Conservation (phyloP, 1,140 invertebrate species). For the Oryzaephilus surinamensis region DNA sequence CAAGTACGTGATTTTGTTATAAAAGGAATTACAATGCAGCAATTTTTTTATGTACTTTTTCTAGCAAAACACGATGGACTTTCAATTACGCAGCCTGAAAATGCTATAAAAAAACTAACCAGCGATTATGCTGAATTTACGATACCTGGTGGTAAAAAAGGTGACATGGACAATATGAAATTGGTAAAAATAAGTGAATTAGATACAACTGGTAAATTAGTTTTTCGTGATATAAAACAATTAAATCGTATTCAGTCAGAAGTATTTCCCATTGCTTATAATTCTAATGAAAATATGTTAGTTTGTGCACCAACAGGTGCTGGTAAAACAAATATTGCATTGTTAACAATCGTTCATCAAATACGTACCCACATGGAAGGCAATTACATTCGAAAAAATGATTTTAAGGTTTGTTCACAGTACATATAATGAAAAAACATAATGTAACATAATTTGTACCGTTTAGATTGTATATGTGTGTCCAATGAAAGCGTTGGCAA, state of each 20-base stretch:
- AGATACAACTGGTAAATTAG: conserved; percentile 77
- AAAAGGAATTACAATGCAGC: conserved; percentile 1
- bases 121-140: conserved; percentile 76
- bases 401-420: conserved; percentile 79
- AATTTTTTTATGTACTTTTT: conserved; percentile 2
- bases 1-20: conserved; percentile 14
- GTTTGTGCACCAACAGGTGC: conserved; percentile 95
- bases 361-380: conserved; percentile 75
- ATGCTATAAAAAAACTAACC: conserved; percentile 58
- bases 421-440: no score
- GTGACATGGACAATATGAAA: conserved; percentile 54
- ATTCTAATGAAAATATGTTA: conserved; percentile 93
- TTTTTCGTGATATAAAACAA: conserved; percentile 75
- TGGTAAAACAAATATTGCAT: conserved; percentile 97
- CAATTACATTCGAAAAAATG: conserved; percentile 73
- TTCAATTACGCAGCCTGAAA: conserved; percentile 23
- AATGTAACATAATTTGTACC: conserved; percentile 2
- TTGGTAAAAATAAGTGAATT: conserved; percentile 50
- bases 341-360: conserved; percentile 84
- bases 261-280: conserved; percentile 90
- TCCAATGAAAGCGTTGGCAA: conserved; percentile 98
- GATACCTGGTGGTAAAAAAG: conserved; percentile 65
- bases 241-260: conserved; percentile 94
- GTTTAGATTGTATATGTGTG: conserved; percentile 92
- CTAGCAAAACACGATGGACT: conserved; percentile 22